Conservation (phyloP, 2,113 vertebrate species). For the Odontophorus gujanensis region DNA sequence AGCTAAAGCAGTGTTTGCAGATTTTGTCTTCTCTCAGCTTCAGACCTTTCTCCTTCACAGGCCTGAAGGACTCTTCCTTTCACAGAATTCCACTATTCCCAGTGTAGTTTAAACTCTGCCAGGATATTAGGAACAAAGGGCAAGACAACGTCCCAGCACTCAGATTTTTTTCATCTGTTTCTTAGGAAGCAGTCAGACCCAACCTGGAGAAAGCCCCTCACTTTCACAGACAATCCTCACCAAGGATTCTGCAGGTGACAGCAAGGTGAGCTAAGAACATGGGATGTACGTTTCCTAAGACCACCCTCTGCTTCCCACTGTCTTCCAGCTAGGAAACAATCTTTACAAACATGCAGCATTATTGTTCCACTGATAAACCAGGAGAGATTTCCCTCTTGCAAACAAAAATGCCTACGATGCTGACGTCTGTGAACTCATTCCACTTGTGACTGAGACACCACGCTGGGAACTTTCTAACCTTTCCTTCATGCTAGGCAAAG, state of each 20-base stretch:
- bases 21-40: not conserved
- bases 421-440: not conserved
- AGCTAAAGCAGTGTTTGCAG: not conserved
- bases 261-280: not conserved
- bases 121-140: not conserved
- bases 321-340: not conserved
- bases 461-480: not conserved
- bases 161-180: not conserved
- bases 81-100: not conserved
- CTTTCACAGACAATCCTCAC: not conserved
- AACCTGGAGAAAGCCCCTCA: not conserved
- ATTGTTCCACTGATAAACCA: not conserved
- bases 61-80: not conserved
- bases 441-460: not conserved
- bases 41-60: not conserved
- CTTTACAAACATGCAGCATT: not conserved
- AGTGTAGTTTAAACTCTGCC: not conserved
- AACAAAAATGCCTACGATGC: not conserved
- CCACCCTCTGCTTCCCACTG: not conserved
- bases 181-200: not conserved
- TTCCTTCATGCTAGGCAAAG: not conserved
- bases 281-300: not conserved
- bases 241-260: not conserved
- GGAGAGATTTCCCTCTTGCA: not conserved
- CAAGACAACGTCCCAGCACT: not conserved